Base-by-base conservation (phyloP, 1,140 invertebrate species). In the Bursaphelenchus mucronatus region DNA sequence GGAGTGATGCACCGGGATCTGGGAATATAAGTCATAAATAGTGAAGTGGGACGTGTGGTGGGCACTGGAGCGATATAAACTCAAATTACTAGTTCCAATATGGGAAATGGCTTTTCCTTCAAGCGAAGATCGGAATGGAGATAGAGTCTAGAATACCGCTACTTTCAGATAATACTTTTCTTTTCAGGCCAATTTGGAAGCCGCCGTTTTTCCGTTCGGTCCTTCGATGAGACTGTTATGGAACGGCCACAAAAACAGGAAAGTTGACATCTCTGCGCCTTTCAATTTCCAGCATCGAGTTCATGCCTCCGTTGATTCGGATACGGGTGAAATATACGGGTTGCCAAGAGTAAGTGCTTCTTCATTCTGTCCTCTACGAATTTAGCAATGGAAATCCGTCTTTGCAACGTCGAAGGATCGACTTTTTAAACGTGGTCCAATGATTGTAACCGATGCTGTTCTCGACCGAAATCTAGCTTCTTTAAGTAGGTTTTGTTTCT, bases 221-320 rank as follows among this genome's bases (percentile, higher is more conserved):
- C 30, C 5, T 30, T 30, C 30, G 30, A 30, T 30, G 30, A 30
- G 30, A 30, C 30, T 30, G 30, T 55, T 55, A 55, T n/a, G 13
- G 41, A 55, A 39, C n/a, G n/a, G 19, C 19, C 54, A 39, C 19
- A 55, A 55, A 44, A 30, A 4, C n/a, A n/a, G 54, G n/a, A n/a
- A 39, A 51, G 19, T 13, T 40, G 67, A 69, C 39, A 69, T 69
- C 21, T 69, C 67, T 9, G 50, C 11, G 11, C 67, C 67, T 11
- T 13, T 44, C 44, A 41, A 50, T 15, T 69, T 69, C 69, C 58
- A 61, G 44, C 67, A 69, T 50, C 17, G 64, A 19, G 74, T 75
- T 10, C 67, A 69, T 69, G 67, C 52, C 10, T 40, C 15, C 15
- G 15, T 69, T 30, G 61, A 63, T 30, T 13, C 70, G 8, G 13